phyloP scores from a whole-genome alignment of 2,113 vertebrate genomes.

The Potamarius usumacintae region DNA sequence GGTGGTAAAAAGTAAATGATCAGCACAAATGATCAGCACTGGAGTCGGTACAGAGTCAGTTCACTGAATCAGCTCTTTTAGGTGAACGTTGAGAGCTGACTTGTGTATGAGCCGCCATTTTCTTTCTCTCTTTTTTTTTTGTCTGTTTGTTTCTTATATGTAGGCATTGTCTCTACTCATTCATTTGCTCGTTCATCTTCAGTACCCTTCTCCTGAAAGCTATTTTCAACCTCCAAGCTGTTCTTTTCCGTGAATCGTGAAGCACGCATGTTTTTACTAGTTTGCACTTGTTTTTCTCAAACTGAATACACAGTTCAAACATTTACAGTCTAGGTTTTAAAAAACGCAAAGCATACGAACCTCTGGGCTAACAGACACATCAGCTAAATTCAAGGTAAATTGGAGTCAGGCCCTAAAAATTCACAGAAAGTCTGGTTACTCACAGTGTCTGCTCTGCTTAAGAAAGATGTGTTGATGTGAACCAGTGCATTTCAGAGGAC shows the following conservation, averaged over 20 bases:
- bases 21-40: not conserved
- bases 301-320: not conserved
- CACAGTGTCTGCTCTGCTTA: not conserved
- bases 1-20: not conserved
- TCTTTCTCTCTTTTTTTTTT: not conserved
- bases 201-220: not conserved
- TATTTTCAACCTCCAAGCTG: not conserved
- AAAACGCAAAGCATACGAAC: not conserved
- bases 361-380: not conserved
- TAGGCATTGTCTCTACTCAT: not conserved
- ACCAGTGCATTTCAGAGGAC: not conserved
- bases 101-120: too few species aligned
- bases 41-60: not conserved
- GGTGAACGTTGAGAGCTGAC: not conserved
- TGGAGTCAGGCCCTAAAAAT: not conserved
- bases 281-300: conserved; percentile 8
- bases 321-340: not conserved
- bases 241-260: not conserved
- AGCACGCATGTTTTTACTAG: not conserved
- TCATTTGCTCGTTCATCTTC: not conserved
- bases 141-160: not conserved
- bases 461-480: not conserved
- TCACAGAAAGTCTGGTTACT: not conserved
- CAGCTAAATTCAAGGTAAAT: not conserved
- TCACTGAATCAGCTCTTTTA: not conserved